Evolutionary conservation across 2,888 invertebrate genomes (phyloP).

Genomic region (Choreutis nemorana): DNA sequence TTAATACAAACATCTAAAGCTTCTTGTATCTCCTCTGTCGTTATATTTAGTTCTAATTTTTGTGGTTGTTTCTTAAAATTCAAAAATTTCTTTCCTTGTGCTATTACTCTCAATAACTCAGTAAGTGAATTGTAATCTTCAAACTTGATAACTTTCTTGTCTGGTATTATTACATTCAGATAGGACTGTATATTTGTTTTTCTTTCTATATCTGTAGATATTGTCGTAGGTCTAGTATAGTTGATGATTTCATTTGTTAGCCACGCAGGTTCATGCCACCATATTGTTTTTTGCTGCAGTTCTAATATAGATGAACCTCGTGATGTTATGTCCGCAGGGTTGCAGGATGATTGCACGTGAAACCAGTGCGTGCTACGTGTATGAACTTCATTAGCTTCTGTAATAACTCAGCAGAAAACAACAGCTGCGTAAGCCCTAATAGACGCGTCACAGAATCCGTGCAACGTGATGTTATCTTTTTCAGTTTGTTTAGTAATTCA

Average conservation of each 20-base stretch:
- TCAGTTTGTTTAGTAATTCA: neutral
- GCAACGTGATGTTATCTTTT: slow-evolving; percentile 1
- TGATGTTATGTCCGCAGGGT: slow-evolving; percentile 5
- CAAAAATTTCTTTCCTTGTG: slow-evolving; percentile 1
- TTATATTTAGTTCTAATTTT: neutral
- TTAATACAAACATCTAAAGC: slow-evolving; percentile 2
- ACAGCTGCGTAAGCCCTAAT: slow-evolving; percentile 8
- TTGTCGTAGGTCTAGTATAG: neutral
- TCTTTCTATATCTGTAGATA: slow-evolving; percentile 1
- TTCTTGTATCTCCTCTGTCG: slow-evolving; percentile 3
- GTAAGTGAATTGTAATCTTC: slow-evolving; percentile 1
- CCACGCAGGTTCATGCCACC: slow-evolving; percentile 3
- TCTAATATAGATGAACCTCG: slow-evolving; percentile 1
- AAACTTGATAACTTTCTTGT: neutral
- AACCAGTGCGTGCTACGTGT: slow-evolving; percentile 10
- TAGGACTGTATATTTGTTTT: neutral
- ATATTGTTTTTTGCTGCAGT: no score
- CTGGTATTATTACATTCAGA: neutral
- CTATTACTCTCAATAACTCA: slow-evolving; percentile 2
- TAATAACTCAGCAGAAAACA: slow-evolving; percentile 7
- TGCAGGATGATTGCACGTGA: slow-evolving; percentile 2
- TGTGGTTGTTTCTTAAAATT: neutral
- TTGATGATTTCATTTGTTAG: neutral
- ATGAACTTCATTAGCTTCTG: slow-evolving; percentile 6
- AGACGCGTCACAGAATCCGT: slow-evolving; percentile 11